phyloP scores from a whole-genome alignment of 2,888 invertebrate genomes.

The Fissipunctia ypsillon region DNA sequence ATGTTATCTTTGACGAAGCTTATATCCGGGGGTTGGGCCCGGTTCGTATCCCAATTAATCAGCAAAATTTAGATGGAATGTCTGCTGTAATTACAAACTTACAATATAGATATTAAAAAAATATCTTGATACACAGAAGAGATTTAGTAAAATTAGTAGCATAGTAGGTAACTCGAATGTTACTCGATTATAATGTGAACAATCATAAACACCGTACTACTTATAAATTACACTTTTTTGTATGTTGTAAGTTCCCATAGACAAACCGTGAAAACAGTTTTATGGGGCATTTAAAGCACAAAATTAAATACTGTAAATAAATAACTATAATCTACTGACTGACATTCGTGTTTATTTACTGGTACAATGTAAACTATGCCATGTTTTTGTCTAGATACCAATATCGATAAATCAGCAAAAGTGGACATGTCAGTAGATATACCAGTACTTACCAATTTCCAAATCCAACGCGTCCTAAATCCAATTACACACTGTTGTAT shows the following conservation, averaged over 20 bases:
- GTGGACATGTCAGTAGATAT: not conserved
- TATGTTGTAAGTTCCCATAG: not conserved
- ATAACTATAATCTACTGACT: not conserved
- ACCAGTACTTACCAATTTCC: slow-evolving; percentile 27
- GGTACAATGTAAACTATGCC: not conserved
- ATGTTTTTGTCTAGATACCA: not conserved
- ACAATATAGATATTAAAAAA: not conserved
- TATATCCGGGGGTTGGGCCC: not conserved
- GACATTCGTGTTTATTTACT: not conserved
- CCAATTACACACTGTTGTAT: slow-evolving; percentile 40
- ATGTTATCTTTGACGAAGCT: slow-evolving; percentile 18
- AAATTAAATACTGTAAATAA: not conserved
- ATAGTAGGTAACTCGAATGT: not conserved
- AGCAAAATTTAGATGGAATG: slow-evolving; percentile 3
- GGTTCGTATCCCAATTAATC: not conserved
- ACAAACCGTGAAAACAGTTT: not conserved
- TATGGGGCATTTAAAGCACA: not conserved
- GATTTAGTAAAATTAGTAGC: not conserved
- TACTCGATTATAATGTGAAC: not conserved
- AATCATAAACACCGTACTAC: not conserved
- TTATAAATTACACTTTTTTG: not conserved
- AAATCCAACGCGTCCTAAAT: slow-evolving; percentile 40
- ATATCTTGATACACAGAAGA: not conserved
- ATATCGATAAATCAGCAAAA: slow-evolving; percentile 24
- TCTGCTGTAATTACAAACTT: not conserved